Conservation (phyloP, 2,888 invertebrate genomes). For the Tenthredo livida region DNA sequence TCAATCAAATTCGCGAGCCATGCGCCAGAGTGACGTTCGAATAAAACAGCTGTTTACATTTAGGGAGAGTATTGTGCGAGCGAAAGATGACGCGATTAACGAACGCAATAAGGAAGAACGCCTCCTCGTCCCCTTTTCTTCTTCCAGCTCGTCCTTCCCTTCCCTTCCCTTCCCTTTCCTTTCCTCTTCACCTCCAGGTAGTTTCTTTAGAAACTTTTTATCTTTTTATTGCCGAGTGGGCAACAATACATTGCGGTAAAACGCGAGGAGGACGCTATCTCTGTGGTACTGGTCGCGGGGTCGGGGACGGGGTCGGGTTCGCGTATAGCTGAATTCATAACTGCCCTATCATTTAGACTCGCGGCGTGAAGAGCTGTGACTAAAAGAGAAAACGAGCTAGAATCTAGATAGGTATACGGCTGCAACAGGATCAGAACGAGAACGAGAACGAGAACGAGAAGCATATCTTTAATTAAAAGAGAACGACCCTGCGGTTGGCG, state of each 20-base stretch:
- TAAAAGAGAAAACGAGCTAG: conserved; percentile 19
- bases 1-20: background rate
- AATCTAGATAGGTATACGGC: conserved; percentile 22
- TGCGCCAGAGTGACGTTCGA: background rate
- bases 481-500: conserved; percentile 39
- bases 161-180: background rate
- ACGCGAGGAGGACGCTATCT: conserved; percentile 46
- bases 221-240: conserved; percentile 58
- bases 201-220: conserved; percentile 59
- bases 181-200: background rate
- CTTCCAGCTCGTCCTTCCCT: too few species aligned
- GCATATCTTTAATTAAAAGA: conserved; percentile 75
- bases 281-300: conserved; percentile 54
- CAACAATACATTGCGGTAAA: conserved; percentile 52
- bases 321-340: conserved; percentile 66
- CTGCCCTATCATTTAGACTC: conserved; percentile 77
- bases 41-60: conserved; percentile 45
- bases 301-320: too few species aligned
- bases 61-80: conserved; percentile 28
- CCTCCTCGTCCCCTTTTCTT: background rate
- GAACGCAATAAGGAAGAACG: conserved; percentile 37
- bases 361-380: conserved; percentile 58
- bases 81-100: conserved; percentile 43
- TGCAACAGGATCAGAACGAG: background rate
- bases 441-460: background rate